A percentile compares a stretch with the other conserved stretches of the same genome.
Evolutionary conservation across 2,888 invertebrate species (phyloP).

Genomic region (Melieria omissa): DNA sequence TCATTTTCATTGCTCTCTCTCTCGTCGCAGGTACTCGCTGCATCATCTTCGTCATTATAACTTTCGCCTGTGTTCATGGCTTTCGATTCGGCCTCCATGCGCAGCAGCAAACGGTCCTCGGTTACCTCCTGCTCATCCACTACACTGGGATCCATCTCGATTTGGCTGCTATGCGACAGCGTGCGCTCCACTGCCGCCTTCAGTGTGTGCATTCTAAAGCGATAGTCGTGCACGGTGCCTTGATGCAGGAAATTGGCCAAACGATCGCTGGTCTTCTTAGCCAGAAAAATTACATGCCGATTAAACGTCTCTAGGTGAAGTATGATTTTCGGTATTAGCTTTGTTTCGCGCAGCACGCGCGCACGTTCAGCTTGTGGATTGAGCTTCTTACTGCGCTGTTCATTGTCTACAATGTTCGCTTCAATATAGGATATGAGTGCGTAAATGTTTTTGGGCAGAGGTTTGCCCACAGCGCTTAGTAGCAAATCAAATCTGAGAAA

Average conservation of each 20-base stretch:
- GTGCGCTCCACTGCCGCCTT: conserved; percentile 69
- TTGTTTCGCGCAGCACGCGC: conserved; percentile 72
- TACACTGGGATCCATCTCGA: conserved; percentile 50
- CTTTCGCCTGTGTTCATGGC: neutral
- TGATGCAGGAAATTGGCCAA: conserved; percentile 70
- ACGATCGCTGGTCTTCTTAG: conserved; percentile 70
- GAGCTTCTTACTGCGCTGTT: conserved; percentile 54
- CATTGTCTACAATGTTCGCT: conserved; percentile 64
- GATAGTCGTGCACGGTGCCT: conserved; percentile 73
- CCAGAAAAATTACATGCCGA: conserved; percentile 70
- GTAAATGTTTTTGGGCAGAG: conserved; percentile 70
- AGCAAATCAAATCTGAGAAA: conserved; percentile 68
- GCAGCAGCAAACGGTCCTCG: conserved; percentile 47
- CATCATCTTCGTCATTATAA: neutral
- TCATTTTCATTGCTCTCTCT: conserved; percentile 1
- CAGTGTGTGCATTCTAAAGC: conserved; percentile 69
- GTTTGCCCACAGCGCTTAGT: conserved; percentile 70
- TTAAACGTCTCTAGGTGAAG: conserved; percentile 74
- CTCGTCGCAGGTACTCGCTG: neutral
- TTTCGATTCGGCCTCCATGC: conserved; percentile 46
- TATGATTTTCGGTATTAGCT: conserved; percentile 72
- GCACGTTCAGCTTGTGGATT: conserved; percentile 67
- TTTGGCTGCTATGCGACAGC: conserved; percentile 57
- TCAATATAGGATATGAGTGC: conserved; percentile 71
- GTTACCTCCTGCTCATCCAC: conserved; percentile 31